Percentiles rank a stretch among this genome's conserved stretches.
These are phyloP conservation scores for Cassiopea andromeda DNA, from an alignment of 30 jellyfish, hydroid and myxozoan species.

Conservation along the genomic window DNA sequence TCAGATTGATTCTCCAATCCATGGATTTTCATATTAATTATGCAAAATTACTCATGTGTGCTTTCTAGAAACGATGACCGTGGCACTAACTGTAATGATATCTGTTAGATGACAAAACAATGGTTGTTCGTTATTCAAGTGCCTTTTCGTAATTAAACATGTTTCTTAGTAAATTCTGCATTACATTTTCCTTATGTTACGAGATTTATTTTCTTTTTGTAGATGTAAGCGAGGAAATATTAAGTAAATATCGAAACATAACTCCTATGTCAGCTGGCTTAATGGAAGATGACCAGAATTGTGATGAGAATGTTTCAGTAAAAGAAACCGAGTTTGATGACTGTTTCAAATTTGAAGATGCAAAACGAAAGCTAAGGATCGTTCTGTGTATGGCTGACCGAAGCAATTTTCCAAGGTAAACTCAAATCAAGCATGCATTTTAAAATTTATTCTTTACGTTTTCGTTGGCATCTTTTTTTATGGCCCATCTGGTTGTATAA, in stretches of 20 bases:
- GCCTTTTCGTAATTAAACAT: no score
- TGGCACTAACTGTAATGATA: no score
- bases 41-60: no score
- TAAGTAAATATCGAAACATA: constrained; percentile 83
- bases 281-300: constrained; percentile 81
- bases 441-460: not conserved
- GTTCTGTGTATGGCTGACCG: constrained; percentile 93
- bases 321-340: constrained; percentile 80
- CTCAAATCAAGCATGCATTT: not conserved
- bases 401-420: constrained; percentile 87
- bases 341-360: constrained; percentile 90
- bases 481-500: no score
- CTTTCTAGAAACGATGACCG: no score
- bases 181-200: not conserved
- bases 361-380: constrained; percentile 87
- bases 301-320: constrained; percentile 46
- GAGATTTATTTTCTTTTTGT: constrained; percentile 5
- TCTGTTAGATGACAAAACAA: no score
- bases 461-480: not conserved
- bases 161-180: no score
- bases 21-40: no score
- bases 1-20: no score
- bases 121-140: no score
- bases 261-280: constrained; percentile 67
- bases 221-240: constrained; percentile 90